Base-by-base conservation (phyloP, 2,888 invertebrate species). In the Scelioninae gen. 1 region DNA sequence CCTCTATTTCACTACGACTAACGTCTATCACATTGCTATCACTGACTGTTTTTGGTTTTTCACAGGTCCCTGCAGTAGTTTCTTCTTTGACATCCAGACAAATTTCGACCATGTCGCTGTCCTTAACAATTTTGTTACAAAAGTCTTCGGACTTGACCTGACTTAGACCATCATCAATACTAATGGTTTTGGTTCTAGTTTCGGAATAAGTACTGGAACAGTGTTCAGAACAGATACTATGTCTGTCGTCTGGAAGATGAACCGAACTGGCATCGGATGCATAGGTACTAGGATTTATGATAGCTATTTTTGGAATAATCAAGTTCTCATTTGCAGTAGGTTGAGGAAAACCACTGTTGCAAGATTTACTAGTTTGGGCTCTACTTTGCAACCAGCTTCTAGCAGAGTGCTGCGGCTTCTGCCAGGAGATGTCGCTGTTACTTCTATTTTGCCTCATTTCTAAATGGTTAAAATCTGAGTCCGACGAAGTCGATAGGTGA, bases 211-310 rank as follows among this genome's bases (percentile, higher is more conserved):
- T 83, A 47, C n/a, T n/a, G n/a, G 88, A 69, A 13, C 87, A 85
- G 15, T 85, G 85, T 0, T 89, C 90, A 23, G 87, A 86, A 31
- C 82, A 87, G 23, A 69, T 79, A 23, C 85, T 87, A 7, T 56
- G 55, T 32, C 45, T 75, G 13, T 89, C 88, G 5, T 88, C 88
- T 16, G 85, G 87, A 9, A 90, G 63, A 63, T 91, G 88, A 0
- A 91, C 88, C 1, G 92, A 92, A 58, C 92, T 92, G 38, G 90
- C 91, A 79, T 92, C 90, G 4, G 92, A 92, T 63, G 89, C 91
- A 53, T 92, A 90, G 49, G 91, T 92, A 51, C 92, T 92, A 1
- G 92, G 89, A 43, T 92, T 91, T 74, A 92, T 92, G 38, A 92
- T 92, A 0, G 92, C 90, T 71, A 92, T 92, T 55, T 88, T 85